Evolutionary conservation across 2,888 invertebrate species (phyloP), one percentile per base, ranked within the genome.

Genomic region (Limnephilus lunatus): DNA sequence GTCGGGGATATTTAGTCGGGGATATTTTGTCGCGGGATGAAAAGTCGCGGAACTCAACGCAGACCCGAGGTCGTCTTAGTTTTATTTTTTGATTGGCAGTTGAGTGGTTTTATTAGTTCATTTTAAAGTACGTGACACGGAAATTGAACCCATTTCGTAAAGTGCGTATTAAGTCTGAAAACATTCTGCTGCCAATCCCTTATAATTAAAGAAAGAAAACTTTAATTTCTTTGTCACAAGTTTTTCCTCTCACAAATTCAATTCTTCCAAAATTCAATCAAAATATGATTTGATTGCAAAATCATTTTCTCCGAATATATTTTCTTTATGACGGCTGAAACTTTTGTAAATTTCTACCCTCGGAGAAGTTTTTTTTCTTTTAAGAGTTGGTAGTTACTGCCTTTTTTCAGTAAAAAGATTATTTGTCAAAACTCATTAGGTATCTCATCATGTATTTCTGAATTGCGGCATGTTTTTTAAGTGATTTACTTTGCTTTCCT

Each of bases 241-340:
- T 68, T 68, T 68, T 68, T 68, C 68, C 68, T 68, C 83, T 83
- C 83, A 83, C 83, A n/a, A 83, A 83, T 35, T 83, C 32, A 83
- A 32, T 83, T 83, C 25, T 35, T 32, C 83, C 35, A 83, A 83
- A n/a, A 83, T 83, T 83, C 83, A 83, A 83, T 83, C 35, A 35
- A 83, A 39, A 35, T 83, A 83, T 83, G 32, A 83, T 32, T 35
- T 25, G 83, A 83, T 39, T 83, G 83, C 35, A 35, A 83, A 83
- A 32, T 35, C 25, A 35, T 83, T 83, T 39, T 83, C 35, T 83
- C 11, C 19, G 83, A 83, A 83, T 83, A 68, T 68, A 68, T 83
- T 83, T 83, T 83, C 83, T 35, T 39, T 83, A 25, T 35, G 83
- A 11, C 83, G 35, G 35, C 83, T 4, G 25, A 83, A 83, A 83